Evolutionary conservation across 2,797 vertebrate genomes (phyloP).

Genomic region (Phalloptychus januarius): DNA sequence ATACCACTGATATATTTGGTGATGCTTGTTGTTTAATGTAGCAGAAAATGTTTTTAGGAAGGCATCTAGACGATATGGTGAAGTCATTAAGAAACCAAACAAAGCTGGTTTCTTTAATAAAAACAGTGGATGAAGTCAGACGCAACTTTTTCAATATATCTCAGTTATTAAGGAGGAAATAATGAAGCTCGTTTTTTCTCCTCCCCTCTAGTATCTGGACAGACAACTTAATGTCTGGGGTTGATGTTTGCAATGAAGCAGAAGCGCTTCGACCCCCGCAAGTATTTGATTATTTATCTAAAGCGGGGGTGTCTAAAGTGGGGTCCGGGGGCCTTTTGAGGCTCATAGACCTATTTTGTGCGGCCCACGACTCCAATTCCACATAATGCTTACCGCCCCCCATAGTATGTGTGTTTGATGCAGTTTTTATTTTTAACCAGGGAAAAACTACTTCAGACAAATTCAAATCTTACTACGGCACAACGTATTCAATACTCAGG

Average conservation of each 20-base stretch:
- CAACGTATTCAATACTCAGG: too few relatives aligned
- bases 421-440: too few relatives aligned
- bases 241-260: not conserved
- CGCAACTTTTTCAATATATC: not conserved
- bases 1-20: not conserved
- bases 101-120: not conserved
- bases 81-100: not conserved
- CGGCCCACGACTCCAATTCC: not conserved
- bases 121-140: not conserved
- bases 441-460: too few relatives aligned
- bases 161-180: not conserved
- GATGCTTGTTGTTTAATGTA: not conserved
- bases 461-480: too few relatives aligned
- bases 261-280: not conserved
- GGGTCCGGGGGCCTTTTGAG: too few relatives aligned
- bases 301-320: too few relatives aligned
- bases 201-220: not conserved
- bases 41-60: slow-evolving; percentile 1
- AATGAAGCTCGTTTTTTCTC: not conserved
- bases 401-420: too few relatives aligned
- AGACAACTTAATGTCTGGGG: not conserved
- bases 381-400: too few relatives aligned
- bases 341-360: too few relatives aligned
- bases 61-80: not conserved
- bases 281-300: not conserved